Evolutionary conservation across 2,888 invertebrate species (phyloP).

Genomic region (Fragum sueziense): DNA sequence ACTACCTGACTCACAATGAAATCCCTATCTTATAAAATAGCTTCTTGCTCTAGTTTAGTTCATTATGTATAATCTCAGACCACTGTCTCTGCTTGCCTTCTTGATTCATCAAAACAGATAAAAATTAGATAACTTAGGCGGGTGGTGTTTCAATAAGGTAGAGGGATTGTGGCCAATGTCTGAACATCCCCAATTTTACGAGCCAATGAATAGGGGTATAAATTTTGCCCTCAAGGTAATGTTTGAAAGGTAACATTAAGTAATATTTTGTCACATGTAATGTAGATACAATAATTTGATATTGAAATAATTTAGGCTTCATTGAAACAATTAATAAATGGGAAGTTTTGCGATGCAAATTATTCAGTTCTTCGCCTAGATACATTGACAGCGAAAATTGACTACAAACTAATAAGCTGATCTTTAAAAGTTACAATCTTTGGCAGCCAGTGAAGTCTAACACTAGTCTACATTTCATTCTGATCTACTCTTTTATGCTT

Average conservation of each 20-base stretch:
- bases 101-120: slow-evolving; percentile 9
- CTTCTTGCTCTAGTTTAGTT: not conserved
- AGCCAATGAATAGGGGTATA: slow-evolving; percentile 2
- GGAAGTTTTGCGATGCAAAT: too few species aligned
- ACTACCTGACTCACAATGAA: slow-evolving; percentile 5
- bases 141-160: slow-evolving; percentile 8
- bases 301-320: too few species aligned
- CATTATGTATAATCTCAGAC: slow-evolving; percentile 1
- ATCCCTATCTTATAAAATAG: not conserved
- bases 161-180: not conserved
- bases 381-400: too few species aligned
- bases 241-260: not conserved
- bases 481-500: too few species aligned
- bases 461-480: too few species aligned
- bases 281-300: too few species aligned
- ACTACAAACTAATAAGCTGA: too few species aligned
- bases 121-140: not conserved
- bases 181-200: not conserved
- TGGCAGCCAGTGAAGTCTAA: too few species aligned
- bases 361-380: too few species aligned
- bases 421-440: too few species aligned
- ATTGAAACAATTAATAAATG: too few species aligned
- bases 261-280: too few species aligned
- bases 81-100: slow-evolving; percentile 9
- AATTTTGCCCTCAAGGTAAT: not conserved